Base-by-base conservation (phyloP, 2,113 vertebrate genomes). In the Fulica atra region DNA sequence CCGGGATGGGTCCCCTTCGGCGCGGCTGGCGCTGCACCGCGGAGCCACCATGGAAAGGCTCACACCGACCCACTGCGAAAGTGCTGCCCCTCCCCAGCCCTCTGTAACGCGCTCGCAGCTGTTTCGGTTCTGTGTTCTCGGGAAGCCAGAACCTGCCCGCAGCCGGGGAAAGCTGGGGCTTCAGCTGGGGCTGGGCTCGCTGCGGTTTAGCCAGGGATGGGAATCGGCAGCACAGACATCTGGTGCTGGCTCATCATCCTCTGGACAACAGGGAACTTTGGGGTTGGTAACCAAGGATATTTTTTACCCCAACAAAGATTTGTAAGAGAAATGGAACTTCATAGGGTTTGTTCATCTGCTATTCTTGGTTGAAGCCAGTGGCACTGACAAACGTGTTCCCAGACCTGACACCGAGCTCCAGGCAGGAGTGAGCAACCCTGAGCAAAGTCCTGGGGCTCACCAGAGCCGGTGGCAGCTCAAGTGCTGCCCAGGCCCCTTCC, bases 21-120 rank as follows among this genome's bases (percentile, higher is more conserved):
- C 42, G 42, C 16, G 42, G 42, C 42, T 44, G 42, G 42, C 42
- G 42, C 42, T 42, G 42, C 42, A 42, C 42, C 42, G 42, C 42
- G 42, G 42, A 42, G 42, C 42, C 6, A 16, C 16, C 44, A 18
- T 46, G 44, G 44, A 18, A 46, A 46, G 44, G 44, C 44, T 46
- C 44, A 18, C 44, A 46, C 17, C 44, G 44, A 18, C 44, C 44
- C 44, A 46, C 44, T 46, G 44, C 44, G 17, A 46, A 18, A 46
- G 44, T 5, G 9, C 64, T 14, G 28, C 29, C 77, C 17, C 7
- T 14, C 10, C 3, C 53, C 69, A 81, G 42, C 53, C 36, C 68
- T 13, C 36, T 7, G 11, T 5, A 23, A 56, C 26, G 53, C 2
- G 1, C 69, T 48, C 7, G 0, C 23, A 0, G 5, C 28, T 54